Evolutionary conservation across 2,888 invertebrate species (phyloP).

Genomic region (Pogonocherus hispidulus): DNA sequence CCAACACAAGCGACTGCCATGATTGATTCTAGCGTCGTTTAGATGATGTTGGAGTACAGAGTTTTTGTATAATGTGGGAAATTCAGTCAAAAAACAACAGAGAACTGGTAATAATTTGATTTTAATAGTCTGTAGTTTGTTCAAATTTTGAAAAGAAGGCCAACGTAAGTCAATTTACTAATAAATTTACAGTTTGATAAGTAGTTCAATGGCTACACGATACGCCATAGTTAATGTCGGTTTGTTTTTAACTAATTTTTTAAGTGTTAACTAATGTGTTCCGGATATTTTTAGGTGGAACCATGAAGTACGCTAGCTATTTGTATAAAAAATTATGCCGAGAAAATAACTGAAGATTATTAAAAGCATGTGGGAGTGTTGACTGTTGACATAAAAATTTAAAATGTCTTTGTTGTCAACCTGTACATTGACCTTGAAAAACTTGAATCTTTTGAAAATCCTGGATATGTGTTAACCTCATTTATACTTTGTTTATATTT

Average conservation of each 20-base stretch:
- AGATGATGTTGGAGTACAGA: constrained; percentile 59
- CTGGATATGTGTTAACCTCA: constrained; percentile 48
- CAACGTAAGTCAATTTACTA: constrained; percentile 58
- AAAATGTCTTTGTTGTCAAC: constrained; percentile 64
- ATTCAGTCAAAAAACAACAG: constrained; percentile 59
- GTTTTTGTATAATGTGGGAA: constrained; percentile 65
- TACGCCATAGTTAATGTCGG: constrained; percentile 49
- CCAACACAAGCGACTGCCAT: constrained; percentile 69
- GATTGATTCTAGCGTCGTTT: constrained; percentile 69
- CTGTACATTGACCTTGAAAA: constrained; percentile 64
- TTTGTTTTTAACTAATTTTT: constrained; percentile 41
- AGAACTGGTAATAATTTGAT: constrained; percentile 63
- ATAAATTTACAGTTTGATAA: constrained; percentile 58
- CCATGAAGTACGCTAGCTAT: constrained; percentile 5
- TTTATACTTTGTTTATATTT: constrained; percentile 56
- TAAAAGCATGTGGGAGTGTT: constrained; percentile 56
- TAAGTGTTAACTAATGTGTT: background rate
- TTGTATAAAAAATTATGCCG: constrained; percentile 22
- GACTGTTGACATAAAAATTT: constrained; percentile 57
- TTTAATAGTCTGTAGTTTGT: constrained; percentile 35
- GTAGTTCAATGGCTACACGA: constrained; percentile 62
- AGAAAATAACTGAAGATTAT: constrained; percentile 8
- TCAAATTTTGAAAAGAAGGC: constrained; percentile 47
- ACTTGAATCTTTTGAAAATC: constrained; percentile 48
- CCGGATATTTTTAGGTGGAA: constrained; percentile 31